phyloP scores from a whole-genome alignment of 1,140 invertebrate genomes.

The Drosophila equinoxialis region DNA sequence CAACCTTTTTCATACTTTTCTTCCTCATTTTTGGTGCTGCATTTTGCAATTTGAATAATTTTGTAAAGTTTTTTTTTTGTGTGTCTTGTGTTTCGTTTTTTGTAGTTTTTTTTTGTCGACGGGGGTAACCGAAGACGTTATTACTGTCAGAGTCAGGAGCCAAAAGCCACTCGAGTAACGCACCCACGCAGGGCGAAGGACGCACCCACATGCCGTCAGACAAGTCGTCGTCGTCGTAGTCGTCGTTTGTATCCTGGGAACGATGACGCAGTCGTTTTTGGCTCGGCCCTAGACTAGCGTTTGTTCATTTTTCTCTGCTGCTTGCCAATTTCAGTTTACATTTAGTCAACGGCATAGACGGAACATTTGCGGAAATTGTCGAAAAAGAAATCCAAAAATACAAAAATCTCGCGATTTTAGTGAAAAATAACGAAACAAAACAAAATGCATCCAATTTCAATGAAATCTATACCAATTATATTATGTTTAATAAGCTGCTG shows the following conservation, averaged over 20 bases:
- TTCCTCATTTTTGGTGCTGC: constrained; percentile 32
- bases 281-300: constrained; percentile 19
- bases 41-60: constrained; percentile 72
- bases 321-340: constrained; percentile 59
- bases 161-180: constrained; percentile 65
- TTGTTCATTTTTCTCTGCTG: constrained; percentile 48
- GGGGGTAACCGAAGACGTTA: constrained; percentile 72
- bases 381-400: constrained; percentile 3
- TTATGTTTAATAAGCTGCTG: constrained; percentile 39
- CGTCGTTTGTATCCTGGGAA: constrained; percentile 6
- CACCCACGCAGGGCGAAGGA: constrained; percentile 53
- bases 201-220: constrained; percentile 27
- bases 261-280: constrained; percentile 41
- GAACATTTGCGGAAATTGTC: constrained; percentile 6
- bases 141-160: constrained; percentile 70
- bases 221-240: constrained; percentile 30
- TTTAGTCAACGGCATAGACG: constrained; percentile 60
- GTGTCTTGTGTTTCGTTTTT: constrained; percentile 11
- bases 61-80: constrained; percentile 19
- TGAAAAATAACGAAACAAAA: constrained; percentile 27
- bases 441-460: constrained; percentile 18
- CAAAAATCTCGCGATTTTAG: constrained; percentile 15
- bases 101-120: constrained; percentile 34
- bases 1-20: background rate
- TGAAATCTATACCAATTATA: constrained; percentile 34